Conservation (phyloP, 2,113 vertebrate genomes). For the Centropristis striata region DNA sequence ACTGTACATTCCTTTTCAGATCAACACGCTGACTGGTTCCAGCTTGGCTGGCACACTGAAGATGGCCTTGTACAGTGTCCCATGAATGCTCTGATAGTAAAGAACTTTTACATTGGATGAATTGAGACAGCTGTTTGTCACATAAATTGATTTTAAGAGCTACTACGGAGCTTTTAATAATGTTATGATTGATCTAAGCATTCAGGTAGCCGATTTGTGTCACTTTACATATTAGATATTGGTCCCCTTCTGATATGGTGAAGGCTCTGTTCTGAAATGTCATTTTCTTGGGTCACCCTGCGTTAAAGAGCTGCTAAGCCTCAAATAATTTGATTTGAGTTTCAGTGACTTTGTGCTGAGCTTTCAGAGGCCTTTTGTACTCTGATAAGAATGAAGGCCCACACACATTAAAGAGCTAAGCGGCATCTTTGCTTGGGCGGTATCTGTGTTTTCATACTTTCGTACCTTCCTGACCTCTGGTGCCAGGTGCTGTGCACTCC, state of each 20-base stretch:
- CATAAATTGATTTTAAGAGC: background rate
- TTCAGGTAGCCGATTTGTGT: background rate
- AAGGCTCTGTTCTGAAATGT: background rate
- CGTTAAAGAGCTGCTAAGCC: background rate
- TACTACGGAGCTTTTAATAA: background rate
- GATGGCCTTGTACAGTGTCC: background rate
- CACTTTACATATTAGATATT: background rate
- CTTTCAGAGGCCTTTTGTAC: background rate
- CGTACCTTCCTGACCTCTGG: no score
- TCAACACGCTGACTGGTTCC: slow-evolving; percentile 36
- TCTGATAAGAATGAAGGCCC: background rate
- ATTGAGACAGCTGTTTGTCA: background rate
- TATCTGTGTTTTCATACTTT: no score
- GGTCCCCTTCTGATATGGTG: background rate
- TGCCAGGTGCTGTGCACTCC: no score
- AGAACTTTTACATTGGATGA: background rate
- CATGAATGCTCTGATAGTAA: background rate
- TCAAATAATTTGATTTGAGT: slow-evolving; percentile 16
- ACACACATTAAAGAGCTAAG: no score
- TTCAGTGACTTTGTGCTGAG: background rate
- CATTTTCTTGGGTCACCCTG: slow-evolving; percentile 8
- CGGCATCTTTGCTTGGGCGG: no score
- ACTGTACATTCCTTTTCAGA: slow-evolving; percentile 45
- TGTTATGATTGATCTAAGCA: background rate
- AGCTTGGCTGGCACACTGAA: slow-evolving; percentile 2